A percentile compares a stretch with the other conserved stretches of the same genome.
phyloP scores from a whole-genome alignment of 2,797 vertebrate species.

The Clamator glandarius region DNA sequence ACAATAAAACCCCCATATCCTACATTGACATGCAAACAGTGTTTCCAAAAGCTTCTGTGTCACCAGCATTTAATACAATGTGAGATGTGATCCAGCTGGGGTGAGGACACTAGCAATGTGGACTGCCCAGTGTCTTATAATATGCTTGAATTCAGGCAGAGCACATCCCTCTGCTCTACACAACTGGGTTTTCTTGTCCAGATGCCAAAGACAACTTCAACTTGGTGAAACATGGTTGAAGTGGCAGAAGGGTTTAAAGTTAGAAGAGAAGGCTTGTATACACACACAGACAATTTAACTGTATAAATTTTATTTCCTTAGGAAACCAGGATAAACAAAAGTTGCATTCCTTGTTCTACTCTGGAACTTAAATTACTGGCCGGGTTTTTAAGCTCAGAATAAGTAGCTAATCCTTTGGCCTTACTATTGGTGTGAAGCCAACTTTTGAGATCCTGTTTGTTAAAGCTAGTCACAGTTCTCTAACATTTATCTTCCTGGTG shows the following conservation, averaged over 20 bases:
- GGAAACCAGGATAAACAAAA: background rate
- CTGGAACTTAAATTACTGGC: background rate
- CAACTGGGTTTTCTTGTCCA: background rate
- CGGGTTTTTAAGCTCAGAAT: background rate
- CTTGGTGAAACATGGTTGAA: background rate
- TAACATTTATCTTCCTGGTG: background rate
- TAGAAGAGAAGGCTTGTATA: background rate
- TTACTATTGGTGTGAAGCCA: background rate
- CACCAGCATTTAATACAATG: background rate
- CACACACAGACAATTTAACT: background rate
- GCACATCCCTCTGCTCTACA: background rate
- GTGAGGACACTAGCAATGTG: background rate
- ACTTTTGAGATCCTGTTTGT: background rate
- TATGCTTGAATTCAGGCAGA: background rate
- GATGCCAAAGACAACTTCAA: background rate
- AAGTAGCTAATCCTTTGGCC: background rate
- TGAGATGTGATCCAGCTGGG: background rate
- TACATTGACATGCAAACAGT: background rate
- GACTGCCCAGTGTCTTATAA: background rate
- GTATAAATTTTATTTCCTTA: background rate
- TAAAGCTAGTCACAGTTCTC: background rate
- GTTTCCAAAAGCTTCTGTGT: background rate
- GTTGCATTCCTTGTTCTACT: background rate
- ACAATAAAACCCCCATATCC: accelerated
- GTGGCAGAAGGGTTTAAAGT: background rate